Evolutionary conservation across 2,888 invertebrate genomes (phyloP).

Genomic region (Empis stercorea): DNA sequence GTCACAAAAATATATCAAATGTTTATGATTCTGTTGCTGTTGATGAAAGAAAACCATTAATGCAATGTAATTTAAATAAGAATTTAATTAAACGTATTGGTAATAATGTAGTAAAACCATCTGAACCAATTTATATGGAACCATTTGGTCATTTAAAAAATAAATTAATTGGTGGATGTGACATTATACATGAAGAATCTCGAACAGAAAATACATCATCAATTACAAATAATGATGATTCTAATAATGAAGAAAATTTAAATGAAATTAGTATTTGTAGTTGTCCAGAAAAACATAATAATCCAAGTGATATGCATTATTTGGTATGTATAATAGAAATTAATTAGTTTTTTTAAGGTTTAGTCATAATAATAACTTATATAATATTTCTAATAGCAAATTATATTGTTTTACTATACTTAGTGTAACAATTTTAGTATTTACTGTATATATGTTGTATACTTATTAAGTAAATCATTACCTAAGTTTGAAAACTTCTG

Average conservation of each 20-base stretch:
- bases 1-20: conserved; percentile 15
- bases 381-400: no score
- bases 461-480: no score
- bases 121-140: conserved; percentile 22
- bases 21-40: conserved; percentile 17
- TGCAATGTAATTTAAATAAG: conserved; percentile 9
- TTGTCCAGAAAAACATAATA: conserved; percentile 17
- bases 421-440: no score
- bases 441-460: no score
- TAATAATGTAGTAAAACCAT: conserved; percentile 7
- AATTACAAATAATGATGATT: neutral
- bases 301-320: conserved; percentile 18
- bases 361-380: no score
- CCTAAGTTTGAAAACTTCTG: no score
- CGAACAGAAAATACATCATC: conserved; percentile 1
- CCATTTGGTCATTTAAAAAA: conserved; percentile 20
- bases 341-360: neutral
- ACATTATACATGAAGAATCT: neutral
- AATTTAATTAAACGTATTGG: conserved; percentile 10
- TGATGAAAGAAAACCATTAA: conserved; percentile 12
- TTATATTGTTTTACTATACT: no score
- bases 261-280: conserved; percentile 12
- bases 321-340: conserved; percentile 16
- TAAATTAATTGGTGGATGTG: neutral
- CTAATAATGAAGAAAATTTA: conserved; percentile 8